Conservation (phyloP, 37 sponge, comb jelly and placozoan species). For the Beroe ovata region DNA sequence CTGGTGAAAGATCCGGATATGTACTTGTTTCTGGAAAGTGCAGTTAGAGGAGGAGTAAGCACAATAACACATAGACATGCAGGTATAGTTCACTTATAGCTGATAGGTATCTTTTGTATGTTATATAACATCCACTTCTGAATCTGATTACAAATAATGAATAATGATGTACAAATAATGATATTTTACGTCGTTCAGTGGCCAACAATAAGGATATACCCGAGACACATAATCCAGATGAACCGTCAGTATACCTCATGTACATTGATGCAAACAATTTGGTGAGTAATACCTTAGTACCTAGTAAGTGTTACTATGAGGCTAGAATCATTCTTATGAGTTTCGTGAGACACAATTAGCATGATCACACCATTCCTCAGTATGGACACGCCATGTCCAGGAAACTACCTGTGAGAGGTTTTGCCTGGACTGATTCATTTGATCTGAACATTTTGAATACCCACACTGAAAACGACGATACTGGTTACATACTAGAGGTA, state of each 20-base stretch:
- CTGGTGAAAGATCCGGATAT: not conserved
- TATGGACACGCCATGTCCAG: not conserved
- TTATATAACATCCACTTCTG: too few relatives aligned
- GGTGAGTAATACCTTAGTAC: too few relatives aligned
- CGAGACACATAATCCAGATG: not conserved
- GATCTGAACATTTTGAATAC: not conserved
- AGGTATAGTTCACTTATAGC: too few relatives aligned
- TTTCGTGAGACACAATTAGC: too few relatives aligned
- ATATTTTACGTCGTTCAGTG: not conserved
- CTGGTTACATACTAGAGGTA: not conserved
- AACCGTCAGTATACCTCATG: not conserved
- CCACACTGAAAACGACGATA: not conserved
- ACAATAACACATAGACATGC: not conserved
- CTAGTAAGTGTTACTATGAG: too few relatives aligned
- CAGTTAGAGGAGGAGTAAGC: not conserved
- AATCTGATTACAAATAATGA: too few relatives aligned
- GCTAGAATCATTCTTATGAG: too few relatives aligned
- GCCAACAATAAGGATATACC: not conserved
- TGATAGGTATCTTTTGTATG: too few relatives aligned
- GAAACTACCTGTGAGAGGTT: not conserved
- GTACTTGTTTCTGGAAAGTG: conserved; percentile 24
- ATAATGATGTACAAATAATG: too few relatives aligned
- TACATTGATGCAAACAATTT: conserved; percentile 14
- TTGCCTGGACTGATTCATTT: not conserved
- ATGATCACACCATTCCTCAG: too few relatives aligned